These are phyloP conservation scores for Galerucella calmariensis DNA, from an alignment of 2,888 invertebrate genomes.

Conservation along the genomic window DNA sequence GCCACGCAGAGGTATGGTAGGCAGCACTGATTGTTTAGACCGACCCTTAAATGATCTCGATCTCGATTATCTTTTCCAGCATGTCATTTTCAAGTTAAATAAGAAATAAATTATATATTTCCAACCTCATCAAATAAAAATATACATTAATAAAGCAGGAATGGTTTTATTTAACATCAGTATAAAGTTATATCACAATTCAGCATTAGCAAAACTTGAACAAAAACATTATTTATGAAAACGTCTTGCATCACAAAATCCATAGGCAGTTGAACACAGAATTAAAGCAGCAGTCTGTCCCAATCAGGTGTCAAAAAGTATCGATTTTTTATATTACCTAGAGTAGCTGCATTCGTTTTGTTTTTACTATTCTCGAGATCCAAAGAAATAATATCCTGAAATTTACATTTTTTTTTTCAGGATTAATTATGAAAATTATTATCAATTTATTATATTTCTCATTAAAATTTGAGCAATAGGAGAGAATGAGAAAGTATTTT, in stretches of 20 bases:
- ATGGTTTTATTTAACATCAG: slow-evolving; percentile 33
- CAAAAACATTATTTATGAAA: neutral
- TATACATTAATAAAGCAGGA: slow-evolving; percentile 26
- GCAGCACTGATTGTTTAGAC: no score
- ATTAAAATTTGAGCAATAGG: no score
- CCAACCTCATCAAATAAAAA: slow-evolving; percentile 10
- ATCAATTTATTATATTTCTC: no score
- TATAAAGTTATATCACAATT: slow-evolving; percentile 35
- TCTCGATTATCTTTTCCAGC: no score
- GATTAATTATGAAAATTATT: no score
- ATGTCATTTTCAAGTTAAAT: no score
- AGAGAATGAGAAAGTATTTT: no score
- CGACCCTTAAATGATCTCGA: no score
- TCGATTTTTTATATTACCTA: slow-evolving; percentile 56
- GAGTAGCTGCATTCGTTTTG: slow-evolving; percentile 47
- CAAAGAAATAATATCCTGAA: slow-evolving; percentile 49
- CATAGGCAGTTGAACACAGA: slow-evolving; percentile 17
- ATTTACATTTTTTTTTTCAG: neutral
- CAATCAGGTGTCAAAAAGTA: slow-evolving; percentile 56
- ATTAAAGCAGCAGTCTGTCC: slow-evolving; percentile 45
- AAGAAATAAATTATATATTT: no score
- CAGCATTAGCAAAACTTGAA: slow-evolving; percentile 18
- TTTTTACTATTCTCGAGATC: slow-evolving; percentile 40
- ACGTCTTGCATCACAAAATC: slow-evolving; percentile 19
- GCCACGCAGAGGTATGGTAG: no score